These are phyloP conservation scores for Pocillopora grandis DNA, from an alignment of 92 coral and sea anemone genomes.

Conservation along the genomic window DNA sequence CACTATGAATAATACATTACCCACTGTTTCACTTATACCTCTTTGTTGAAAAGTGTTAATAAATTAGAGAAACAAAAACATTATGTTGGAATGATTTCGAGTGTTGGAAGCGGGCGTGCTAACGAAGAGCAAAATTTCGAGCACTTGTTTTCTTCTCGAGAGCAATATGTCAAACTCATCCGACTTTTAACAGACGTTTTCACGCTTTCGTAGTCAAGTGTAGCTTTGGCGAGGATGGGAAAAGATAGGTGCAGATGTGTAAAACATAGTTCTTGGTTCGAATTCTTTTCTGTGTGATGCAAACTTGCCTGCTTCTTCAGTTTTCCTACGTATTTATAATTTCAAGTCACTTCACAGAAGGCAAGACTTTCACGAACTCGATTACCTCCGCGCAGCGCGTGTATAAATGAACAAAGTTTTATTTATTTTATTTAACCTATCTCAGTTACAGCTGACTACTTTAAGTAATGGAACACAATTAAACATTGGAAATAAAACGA, in stretches of 20 bases:
- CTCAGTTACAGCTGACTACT: background rate
- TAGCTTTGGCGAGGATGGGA: background rate
- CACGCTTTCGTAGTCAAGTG: background rate
- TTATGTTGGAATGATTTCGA: constrained; percentile 12
- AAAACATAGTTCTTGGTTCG: background rate
- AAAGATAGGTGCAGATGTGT: background rate
- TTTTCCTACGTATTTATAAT: background rate
- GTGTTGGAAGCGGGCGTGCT: constrained; percentile 1
- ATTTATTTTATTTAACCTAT: background rate
- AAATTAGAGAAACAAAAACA: constrained; percentile 28
- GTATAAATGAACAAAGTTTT: background rate
- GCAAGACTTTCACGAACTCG: background rate
- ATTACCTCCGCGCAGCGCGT: background rate
- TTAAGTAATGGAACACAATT: background rate
- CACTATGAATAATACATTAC: constrained; percentile 45
- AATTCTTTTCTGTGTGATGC: background rate
- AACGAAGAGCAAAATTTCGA: background rate
- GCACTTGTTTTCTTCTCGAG: constrained; percentile 27
- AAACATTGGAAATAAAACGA: constrained; percentile 23
- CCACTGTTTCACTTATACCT: constrained; percentile 15
- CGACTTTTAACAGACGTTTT: constrained; percentile 28
- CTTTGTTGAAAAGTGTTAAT: constrained; percentile 51
- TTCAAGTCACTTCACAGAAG: background rate
- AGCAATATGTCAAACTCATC: constrained; percentile 17
- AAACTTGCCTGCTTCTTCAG: background rate